Evolutionary conservation across 2,888 invertebrate genomes (phyloP).

Genomic region (Drosophila kanekoi): DNA sequence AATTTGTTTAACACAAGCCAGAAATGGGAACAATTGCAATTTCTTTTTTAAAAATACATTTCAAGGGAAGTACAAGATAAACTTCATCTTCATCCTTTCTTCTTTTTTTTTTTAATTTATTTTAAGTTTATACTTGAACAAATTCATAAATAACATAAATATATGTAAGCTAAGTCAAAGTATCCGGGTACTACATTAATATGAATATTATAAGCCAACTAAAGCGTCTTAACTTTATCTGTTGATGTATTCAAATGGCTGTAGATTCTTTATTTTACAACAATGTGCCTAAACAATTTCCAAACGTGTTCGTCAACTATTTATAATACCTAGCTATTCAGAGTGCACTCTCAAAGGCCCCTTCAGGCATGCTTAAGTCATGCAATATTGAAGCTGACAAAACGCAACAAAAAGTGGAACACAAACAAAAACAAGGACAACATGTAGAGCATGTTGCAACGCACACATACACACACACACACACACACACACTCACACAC

Average conservation of each 20-base stretch:
- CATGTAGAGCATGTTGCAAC: constrained; percentile 24
- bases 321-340: constrained; percentile 10
- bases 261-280: neutral
- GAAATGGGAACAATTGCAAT: no score
- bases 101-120: no score
- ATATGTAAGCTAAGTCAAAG: no score
- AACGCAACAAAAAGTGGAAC: constrained; percentile 28
- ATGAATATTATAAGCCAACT: neutral
- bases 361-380: constrained; percentile 22
- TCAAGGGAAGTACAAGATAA: no score
- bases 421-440: constrained; percentile 29
- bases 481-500: constrained; percentile 11
- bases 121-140: no score
- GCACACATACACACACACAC: constrained; percentile 3
- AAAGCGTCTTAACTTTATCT: neutral
- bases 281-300: constrained; percentile 13
- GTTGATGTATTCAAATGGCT: neutral
- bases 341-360: constrained; percentile 17
- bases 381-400: constrained; percentile 22
- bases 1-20: no score
- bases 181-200: no score
- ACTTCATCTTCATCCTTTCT: no score
- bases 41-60: no score
- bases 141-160: no score
- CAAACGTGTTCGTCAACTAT: constrained; percentile 23